These are phyloP conservation scores for Hystrix cristata DNA, from an alignment of 2,113 vertebrate species.

Conservation along the genomic window DNA sequence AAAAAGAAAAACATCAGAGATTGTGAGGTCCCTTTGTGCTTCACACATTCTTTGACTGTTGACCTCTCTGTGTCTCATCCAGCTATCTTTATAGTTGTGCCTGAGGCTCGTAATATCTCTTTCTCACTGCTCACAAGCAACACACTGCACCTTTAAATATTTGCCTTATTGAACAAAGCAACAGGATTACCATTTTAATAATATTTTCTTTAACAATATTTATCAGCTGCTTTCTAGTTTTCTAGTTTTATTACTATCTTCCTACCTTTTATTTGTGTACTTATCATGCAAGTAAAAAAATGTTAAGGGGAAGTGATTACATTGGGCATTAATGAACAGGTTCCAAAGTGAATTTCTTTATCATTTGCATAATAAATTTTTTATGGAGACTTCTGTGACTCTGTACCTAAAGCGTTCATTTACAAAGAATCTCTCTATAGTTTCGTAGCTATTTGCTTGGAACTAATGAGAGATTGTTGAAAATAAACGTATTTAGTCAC, in stretches of 20 bases:
- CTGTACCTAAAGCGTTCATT: neutral
- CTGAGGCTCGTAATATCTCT: neutral
- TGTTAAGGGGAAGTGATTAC: neutral
- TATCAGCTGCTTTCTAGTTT: constrained; percentile 38
- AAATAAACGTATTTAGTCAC: constrained; percentile 54
- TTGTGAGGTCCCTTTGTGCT: neutral
- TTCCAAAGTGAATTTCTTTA: constrained; percentile 63
- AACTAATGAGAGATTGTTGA: constrained; percentile 50
- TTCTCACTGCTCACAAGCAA: neutral
- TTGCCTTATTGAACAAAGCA: neutral
- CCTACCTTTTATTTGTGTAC: neutral
- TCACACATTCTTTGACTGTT: constrained; percentile 21
- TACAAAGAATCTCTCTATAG: neutral
- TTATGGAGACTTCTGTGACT: neutral
- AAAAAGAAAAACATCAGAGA: constrained; percentile 28
- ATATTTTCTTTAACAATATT: constrained; percentile 37
- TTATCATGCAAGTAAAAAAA: constrained; percentile 5
- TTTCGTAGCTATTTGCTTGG: constrained; percentile 13
- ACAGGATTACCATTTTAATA: neutral
- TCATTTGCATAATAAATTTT: constrained; percentile 41
- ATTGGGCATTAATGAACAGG: neutral
- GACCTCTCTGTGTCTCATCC: neutral
- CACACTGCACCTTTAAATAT: neutral
- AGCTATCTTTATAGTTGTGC: constrained; percentile 1
- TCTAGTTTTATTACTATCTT: neutral